These are phyloP conservation scores for Nothocercus julius DNA, from an alignment of 2,113 vertebrate genomes.

Conservation along the genomic window DNA sequence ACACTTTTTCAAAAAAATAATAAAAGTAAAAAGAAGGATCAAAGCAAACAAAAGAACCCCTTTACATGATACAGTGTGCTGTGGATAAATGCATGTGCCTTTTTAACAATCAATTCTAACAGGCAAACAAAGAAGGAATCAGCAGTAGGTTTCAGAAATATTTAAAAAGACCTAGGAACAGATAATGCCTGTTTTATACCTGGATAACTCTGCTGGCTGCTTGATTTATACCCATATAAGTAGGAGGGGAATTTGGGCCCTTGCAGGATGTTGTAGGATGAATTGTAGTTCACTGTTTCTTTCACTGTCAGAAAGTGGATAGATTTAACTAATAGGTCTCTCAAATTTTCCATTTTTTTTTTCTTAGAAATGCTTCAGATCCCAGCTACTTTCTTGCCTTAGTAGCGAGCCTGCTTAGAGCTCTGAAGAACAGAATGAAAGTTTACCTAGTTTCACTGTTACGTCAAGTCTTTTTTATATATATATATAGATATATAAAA, in stretches of 20 bases:
- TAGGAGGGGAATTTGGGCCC: not conserved
- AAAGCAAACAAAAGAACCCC: slow-evolving; percentile 67
- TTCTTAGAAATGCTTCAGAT: not conserved
- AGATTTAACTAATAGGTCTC: not conserved
- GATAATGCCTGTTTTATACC: slow-evolving; percentile 14
- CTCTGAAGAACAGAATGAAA: not conserved
- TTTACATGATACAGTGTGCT: slow-evolving; percentile 66
- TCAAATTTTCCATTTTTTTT: not conserved
- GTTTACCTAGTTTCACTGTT: not conserved
- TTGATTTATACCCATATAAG: not conserved
- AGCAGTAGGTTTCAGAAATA: slow-evolving; percentile 45
- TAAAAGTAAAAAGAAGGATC: slow-evolving; percentile 71
- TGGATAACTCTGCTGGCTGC: not conserved
- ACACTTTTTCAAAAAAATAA: slow-evolving; percentile 77
- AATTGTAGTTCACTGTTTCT: not conserved
- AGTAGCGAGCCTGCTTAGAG: not conserved
- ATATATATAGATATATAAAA: too few relatives aligned
- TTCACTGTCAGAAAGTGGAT: not conserved
- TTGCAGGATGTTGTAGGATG: not conserved
- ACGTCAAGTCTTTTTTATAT: not conserved
- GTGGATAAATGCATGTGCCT: slow-evolving; percentile 63
- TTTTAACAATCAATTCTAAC: slow-evolving; percentile 66
- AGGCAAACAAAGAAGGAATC: slow-evolving; percentile 50
- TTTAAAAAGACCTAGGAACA: slow-evolving; percentile 45
- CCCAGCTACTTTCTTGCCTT: not conserved